Conservation (phyloP, 2,888 invertebrate species). For the Drosophila birchii region DNA sequence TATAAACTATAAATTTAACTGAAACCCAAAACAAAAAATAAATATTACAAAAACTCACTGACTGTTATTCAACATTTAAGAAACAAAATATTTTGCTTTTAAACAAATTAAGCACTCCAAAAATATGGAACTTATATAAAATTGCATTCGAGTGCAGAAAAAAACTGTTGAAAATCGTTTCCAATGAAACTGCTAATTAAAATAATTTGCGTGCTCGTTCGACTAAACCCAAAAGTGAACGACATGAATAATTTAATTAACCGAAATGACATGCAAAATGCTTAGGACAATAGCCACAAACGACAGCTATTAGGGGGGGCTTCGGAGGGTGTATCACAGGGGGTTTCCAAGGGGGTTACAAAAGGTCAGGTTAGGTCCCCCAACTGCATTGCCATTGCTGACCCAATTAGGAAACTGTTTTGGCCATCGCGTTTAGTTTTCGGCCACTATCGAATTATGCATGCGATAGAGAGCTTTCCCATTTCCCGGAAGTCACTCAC, state of each 20-base stretch:
- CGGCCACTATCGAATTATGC: constrained; percentile 60
- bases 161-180: constrained; percentile 5
- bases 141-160: constrained; percentile 1
- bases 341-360: not conserved
- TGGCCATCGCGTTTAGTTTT: constrained; percentile 40
- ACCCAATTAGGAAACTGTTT: constrained; percentile 50
- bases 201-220: constrained; percentile 39
- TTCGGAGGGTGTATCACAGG: not conserved
- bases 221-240: constrained; percentile 38
- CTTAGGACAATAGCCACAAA: constrained; percentile 37
- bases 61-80: not conserved
- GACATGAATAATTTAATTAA: constrained; percentile 76
- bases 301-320: constrained; percentile 17
- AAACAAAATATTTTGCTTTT: not conserved
- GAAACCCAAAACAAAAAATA: too few species aligned
- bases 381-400: constrained; percentile 35
- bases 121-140: not conserved
- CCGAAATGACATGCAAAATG: constrained; percentile 61
- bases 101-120: not conserved
- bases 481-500: constrained; percentile 38
- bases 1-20: not conserved
- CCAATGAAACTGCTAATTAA: constrained; percentile 68
- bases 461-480: constrained; percentile 53
- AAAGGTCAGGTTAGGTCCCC: not conserved
- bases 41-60: not conserved